Base-by-base conservation (phyloP, 2,113 vertebrate genomes). In the Macaca mulatta region DNA sequence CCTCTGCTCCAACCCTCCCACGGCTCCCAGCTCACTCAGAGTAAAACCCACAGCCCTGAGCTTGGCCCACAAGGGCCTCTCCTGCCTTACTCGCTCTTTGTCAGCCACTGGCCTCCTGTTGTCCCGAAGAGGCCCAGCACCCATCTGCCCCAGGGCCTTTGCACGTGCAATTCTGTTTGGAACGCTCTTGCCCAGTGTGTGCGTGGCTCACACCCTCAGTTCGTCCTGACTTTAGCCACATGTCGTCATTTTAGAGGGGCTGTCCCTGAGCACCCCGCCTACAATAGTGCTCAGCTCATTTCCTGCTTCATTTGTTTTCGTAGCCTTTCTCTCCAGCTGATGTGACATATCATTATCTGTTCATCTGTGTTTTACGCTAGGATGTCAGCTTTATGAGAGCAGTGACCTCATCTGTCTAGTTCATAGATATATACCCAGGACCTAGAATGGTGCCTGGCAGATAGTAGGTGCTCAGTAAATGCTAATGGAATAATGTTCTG, bases 321-420 rank as follows among this genome's bases (percentile, higher is more conserved):
- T 4, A 8, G 70, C 20, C 12, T 72, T 90, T 16, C 12, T 6
- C 22, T 27, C 52, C 20, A 17, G n/a, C n/a, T 30, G 40, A 35
- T 1, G 5, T 16, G 25, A 67, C 20, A 35, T 6, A 1, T 38
- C 27, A 8, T 61, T 18, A 5, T n/a, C 14, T 2, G 57, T 12
- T 69, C 55, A 59, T 57, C 59, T 89, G 38, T 23, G 11, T 70
- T 77, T 93, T 50, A 35, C 3, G 8, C 35, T 50, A n/a, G 40
- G 69, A 43, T 16, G 43, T 50, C 61, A 59, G 40, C 32, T 48
- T 84, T 4, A 35, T 14, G 81, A 86, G 27, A 59, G 52, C 27
- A 61, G 52, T 20, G 52, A n/a, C 43, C 43, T 85, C 38, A 18
- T 59, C 40, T 52, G 8, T 43, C 22, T 87, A 20, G 11, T 52